Conservation (phyloP, 2,797 vertebrate species). For the Rhinichthys osculus region DNA sequence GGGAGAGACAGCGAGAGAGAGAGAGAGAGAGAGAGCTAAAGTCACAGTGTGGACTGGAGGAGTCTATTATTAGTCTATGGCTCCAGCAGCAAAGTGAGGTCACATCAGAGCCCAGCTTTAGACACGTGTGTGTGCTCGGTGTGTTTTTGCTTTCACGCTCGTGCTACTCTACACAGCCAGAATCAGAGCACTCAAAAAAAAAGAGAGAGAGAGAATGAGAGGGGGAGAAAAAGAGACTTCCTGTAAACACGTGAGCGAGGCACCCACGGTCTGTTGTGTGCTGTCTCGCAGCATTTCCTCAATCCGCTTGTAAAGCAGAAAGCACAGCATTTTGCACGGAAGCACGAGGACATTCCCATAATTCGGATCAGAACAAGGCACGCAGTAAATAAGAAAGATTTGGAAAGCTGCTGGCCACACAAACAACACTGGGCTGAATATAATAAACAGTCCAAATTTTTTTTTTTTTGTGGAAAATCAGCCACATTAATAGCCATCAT, state of each 20-base stretch:
- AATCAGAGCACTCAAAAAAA: constrained; percentile 1
- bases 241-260: constrained; percentile 38
- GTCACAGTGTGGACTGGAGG: constrained; percentile 30
- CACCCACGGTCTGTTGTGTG: constrained; percentile 32
- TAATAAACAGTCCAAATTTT: background rate
- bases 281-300: constrained; percentile 35
- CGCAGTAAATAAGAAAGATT: background rate
- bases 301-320: constrained; percentile 42
- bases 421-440: background rate
- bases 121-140: constrained; percentile 46
- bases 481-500: background rate
- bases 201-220: constrained; percentile 18
- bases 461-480: background rate
- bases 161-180: constrained; percentile 41
- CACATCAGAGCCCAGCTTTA: constrained; percentile 47
- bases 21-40: constrained; percentile 22
- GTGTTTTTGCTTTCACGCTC: constrained; percentile 45
- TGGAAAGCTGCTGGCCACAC: background rate
- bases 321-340: constrained; percentile 24
- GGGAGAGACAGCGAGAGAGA: constrained; percentile 14
- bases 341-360: constrained; percentile 17
- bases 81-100: constrained; percentile 53
- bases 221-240: constrained; percentile 33
- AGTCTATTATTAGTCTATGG: constrained; percentile 51
- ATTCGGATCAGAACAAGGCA: background rate